Evolutionary conservation across 35 echinoderm and acorn worm species (phyloP), one percentile per base, ranked within the genome.

Genomic region (Apostichopus japonicus): DNA sequence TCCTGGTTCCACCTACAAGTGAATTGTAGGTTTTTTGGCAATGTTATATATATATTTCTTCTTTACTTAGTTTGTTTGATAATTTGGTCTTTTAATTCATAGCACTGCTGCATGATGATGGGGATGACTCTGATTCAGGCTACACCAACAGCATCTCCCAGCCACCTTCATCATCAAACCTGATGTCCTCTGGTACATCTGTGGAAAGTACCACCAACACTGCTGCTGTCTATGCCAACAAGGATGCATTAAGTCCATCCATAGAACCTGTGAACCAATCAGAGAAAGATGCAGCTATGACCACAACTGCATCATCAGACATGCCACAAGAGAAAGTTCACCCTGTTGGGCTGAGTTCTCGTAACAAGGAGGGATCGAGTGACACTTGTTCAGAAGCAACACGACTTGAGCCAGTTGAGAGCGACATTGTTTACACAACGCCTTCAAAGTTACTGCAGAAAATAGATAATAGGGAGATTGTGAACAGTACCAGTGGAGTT

Each of bases 371-470:
- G 81, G 54, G 57, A 15, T 53, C n/a, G 52, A 17, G 10, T 55
- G 44, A 54, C 1, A 7, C 33, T 44, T 83, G 15, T n/a, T 3
- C 33, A 4, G 54, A 54, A 16, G 10, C n/a, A 58, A 58, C n/a
- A 55, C 33, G 0, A 54, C 9, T 23, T 58, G 33, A 21, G 57
- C 16, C 56, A 83, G 52, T 6, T 54, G 51, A 54, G 52, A 15
- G 55, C 55, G 53, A 54, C 55, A n/a, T 54, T 54, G 19, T 83
- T 14, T 27, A 83, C 14, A 59, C 81, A 0, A 72, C 62, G 24
- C 86, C 86, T 65, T 89, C 86, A 89, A 89, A 72, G 19, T 54
- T 89, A 11, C 62, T 89, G 71, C 61, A 54, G 24, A 72, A 89
- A 89, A 73, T 9, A 24, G 22, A 24, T 27, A 17, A 72, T n/a